Evolutionary conservation across 1,140 invertebrate species (phyloP).

Genomic region (Amyelois transitella): DNA sequence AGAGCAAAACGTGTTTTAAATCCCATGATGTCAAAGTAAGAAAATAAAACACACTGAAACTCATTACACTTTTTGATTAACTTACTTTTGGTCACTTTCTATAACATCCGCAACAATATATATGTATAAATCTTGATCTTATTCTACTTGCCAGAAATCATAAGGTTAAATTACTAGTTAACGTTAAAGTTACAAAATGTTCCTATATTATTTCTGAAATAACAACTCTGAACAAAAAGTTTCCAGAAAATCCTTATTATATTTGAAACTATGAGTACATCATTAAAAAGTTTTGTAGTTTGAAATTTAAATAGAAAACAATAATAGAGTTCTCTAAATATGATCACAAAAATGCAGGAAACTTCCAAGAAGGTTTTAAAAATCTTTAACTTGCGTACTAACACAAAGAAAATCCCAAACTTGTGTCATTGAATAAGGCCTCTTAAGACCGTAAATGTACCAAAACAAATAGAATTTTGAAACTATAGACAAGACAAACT

Average conservation of each 20-base stretch:
- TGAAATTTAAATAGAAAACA: background rate
- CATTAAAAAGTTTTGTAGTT: background rate
- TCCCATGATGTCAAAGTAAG: no score
- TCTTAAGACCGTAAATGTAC: constrained; percentile 54
- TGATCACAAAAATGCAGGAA: background rate
- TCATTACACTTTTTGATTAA: no score
- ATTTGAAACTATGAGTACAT: background rate
- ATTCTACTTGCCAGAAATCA: no score
- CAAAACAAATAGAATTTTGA: constrained; percentile 64
- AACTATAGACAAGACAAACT: constrained; percentile 50
- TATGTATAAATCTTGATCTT: no score
- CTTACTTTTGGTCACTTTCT: no score
- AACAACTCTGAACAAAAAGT: no score
- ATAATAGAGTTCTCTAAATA: background rate
- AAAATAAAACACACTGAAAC: no score
- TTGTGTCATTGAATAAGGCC: constrained; percentile 50
- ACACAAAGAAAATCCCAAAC: constrained; percentile 53
- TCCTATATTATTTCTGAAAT: no score
- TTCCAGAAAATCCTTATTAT: background rate
- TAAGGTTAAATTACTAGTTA: no score
- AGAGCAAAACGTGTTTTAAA: no score
- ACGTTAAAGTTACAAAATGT: no score
- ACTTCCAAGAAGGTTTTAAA: constrained; percentile 21
- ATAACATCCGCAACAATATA: no score
- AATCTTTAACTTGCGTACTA: constrained; percentile 28